Evolutionary conservation across 1,140 invertebrate species (phyloP).

Genomic region (Drosophila triauraria): DNA sequence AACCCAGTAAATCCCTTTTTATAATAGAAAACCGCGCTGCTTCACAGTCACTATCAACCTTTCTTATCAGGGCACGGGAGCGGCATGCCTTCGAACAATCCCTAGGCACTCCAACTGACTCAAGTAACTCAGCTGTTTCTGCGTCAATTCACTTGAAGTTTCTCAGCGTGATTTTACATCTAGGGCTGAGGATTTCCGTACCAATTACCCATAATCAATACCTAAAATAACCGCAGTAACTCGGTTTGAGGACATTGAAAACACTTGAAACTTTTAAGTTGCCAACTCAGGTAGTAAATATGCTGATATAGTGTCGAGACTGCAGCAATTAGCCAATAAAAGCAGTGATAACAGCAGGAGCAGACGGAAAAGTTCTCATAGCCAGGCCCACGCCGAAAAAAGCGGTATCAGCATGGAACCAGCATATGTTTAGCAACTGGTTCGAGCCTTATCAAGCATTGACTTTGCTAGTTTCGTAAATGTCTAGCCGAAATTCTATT

Average conservation of each 20-base stretch:
- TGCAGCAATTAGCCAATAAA: conserved; percentile 25
- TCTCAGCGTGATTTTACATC: conserved; percentile 18
- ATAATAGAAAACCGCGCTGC: background rate
- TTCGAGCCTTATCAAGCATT: conserved; percentile 58
- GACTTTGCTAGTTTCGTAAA: conserved; percentile 59
- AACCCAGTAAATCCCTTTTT: background rate
- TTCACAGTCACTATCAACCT: background rate
- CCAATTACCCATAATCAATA: background rate
- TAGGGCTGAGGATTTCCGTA: conserved; percentile 10
- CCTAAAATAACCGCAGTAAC: conserved; percentile 13
- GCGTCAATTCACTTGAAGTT: conserved; percentile 25
- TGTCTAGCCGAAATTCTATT: conserved; percentile 57
- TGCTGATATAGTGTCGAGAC: conserved; percentile 32
- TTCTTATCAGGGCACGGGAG: conserved; percentile 21
- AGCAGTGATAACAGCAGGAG: conserved; percentile 21
- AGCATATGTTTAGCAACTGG: conserved; percentile 34
- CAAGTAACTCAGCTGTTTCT: conserved; percentile 35
- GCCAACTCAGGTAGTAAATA: conserved; percentile 17
- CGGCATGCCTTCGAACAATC: background rate
- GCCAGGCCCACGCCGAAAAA: conserved; percentile 34
- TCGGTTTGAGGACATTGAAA: background rate
- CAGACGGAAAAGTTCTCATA: conserved; percentile 29
- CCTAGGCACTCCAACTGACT: conserved; percentile 6
- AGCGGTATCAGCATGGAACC: conserved; percentile 28
- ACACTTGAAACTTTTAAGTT: conserved; percentile 9